Evolutionary conservation across 92 coral and sea anemone genomes (phyloP).

Genomic region (Porites cylindrica): DNA sequence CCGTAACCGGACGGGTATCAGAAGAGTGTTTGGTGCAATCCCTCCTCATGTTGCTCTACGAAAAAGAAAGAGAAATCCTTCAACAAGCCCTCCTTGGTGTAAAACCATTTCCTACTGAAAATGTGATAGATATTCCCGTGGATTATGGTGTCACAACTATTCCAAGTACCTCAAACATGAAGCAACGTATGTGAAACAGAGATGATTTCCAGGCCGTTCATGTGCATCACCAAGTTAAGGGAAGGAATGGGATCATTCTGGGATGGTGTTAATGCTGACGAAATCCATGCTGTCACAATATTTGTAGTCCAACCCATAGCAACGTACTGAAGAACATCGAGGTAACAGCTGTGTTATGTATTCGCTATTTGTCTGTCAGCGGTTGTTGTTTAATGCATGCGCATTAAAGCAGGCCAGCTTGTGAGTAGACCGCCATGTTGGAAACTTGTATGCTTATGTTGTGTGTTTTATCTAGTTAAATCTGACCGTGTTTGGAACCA

Average conservation of each 20-base stretch:
- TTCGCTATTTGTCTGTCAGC: too few relatives aligned
- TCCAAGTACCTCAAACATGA: slow-evolving; percentile 56
- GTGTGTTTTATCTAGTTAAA: too few relatives aligned
- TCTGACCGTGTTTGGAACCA: too few relatives aligned
- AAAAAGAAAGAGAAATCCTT: not conserved
- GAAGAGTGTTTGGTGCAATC: slow-evolving; percentile 71
- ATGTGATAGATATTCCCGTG: slow-evolving; percentile 59
- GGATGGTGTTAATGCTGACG: slow-evolving; percentile 56
- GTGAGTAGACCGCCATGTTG: too few relatives aligned
- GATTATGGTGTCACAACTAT: slow-evolving; percentile 58
- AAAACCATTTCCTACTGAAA: slow-evolving; percentile 26
- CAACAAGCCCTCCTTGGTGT: slow-evolving; percentile 4
- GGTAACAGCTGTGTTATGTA: too few relatives aligned
- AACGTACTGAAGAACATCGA: slow-evolving; percentile 12
- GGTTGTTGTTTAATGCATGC: too few relatives aligned
- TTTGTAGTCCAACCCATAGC: slow-evolving; percentile 51
- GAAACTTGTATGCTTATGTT: too few relatives aligned
- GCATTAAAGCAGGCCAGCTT: too few relatives aligned
- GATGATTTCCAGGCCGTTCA: slow-evolving; percentile 64
- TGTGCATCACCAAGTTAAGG: slow-evolving; percentile 57
- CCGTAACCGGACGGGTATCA: slow-evolving; percentile 68
- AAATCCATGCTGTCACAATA: slow-evolving; percentile 63
- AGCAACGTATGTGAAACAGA: slow-evolving; percentile 31
- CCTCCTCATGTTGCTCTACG: slow-evolving; percentile 57
- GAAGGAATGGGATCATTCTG: slow-evolving; percentile 78